phyloP scores from a whole-genome alignment of 2,113 vertebrate species.

The Cottus gobio region DNA sequence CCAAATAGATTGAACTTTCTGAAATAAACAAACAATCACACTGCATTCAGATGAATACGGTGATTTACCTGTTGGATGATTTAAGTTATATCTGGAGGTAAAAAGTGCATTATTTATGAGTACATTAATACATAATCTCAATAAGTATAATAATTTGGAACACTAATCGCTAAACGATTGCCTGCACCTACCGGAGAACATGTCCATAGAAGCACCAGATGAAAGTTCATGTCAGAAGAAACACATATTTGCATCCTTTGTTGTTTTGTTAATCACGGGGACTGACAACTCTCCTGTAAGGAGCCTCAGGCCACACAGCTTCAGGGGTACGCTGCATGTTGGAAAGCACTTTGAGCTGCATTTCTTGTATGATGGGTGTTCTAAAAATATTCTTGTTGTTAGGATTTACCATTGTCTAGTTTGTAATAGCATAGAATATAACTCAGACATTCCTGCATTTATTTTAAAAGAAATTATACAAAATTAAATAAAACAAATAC shows the following conservation, averaged over 20 bases:
- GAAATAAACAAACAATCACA: not conserved
- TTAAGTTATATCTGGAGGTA: not conserved
- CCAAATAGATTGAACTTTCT: not conserved
- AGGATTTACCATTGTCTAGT: not conserved
- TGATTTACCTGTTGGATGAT: not conserved
- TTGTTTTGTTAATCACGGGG: not conserved
- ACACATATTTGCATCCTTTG: not conserved
- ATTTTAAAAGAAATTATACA: not conserved
- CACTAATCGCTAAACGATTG: not conserved
- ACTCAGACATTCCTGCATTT: too few relatives aligned
- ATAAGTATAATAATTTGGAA: not conserved
- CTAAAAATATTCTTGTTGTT: not conserved
- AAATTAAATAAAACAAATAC: not conserved
- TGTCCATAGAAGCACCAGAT: not conserved
- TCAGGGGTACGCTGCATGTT: not conserved
- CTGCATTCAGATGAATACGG: not conserved
- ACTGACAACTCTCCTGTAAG: not conserved
- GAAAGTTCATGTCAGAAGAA: not conserved
- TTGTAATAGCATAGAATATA: not conserved
- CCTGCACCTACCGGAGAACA: constrained; percentile 11
- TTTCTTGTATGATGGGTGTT: too few relatives aligned
- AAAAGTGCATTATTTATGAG: not conserved
- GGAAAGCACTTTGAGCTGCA: too few relatives aligned
- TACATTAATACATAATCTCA: not conserved
- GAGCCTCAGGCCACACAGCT: not conserved